Base-by-base conservation (phyloP, 2,113 vertebrate genomes). In the Nannospalax galili region DNA sequence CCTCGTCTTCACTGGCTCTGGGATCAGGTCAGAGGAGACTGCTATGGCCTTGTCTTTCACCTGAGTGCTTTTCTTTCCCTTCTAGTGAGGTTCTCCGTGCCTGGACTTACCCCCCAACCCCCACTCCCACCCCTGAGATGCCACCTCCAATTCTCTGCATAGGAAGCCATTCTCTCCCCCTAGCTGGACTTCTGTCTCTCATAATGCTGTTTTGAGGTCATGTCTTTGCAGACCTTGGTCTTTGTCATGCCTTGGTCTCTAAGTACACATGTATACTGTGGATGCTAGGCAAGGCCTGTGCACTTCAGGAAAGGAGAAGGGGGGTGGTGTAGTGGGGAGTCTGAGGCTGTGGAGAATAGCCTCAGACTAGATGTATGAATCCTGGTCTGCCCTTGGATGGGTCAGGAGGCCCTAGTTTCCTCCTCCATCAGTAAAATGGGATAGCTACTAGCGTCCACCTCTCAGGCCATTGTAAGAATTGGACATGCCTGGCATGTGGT, bases 251-350 rank as follows among this genome's bases (percentile, higher is more conserved):
- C 75, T 17, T 16, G 37, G 70, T n/a, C 16, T 75, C 62, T 52
- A 42, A 30, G 14, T 0, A 4, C 45, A 19, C 14, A 0, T 8
- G 10, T 28, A 48, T 19, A 22, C 22, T 6, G 0, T 37, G 14
- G 19, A 12, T 16, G 56, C 77, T 10, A 17, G 84, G 42, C 12
- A 42, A 72, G 8, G 19, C 74, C 73, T 6, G 1, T 22, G 42
- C 35, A 5, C 17, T 65, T 37, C 52, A 3, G 64, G 35, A 64
- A 17, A 35, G 52, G 80, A 22, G 52, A 30, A 89, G 52, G 62
- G 37, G 64, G 60, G 72, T n/a, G 24, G 62, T 8, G 0, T n/a
- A 4, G 7, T 56, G 37, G 52, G 65, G 67, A 37, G 67, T 28
- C 56, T 67, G 45, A 15, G 14, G 15, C n/a, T n/a, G n/a, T 52